phyloP scores from a whole-genome alignment of 2,113 vertebrate species.

The Nibea albiflora region DNA sequence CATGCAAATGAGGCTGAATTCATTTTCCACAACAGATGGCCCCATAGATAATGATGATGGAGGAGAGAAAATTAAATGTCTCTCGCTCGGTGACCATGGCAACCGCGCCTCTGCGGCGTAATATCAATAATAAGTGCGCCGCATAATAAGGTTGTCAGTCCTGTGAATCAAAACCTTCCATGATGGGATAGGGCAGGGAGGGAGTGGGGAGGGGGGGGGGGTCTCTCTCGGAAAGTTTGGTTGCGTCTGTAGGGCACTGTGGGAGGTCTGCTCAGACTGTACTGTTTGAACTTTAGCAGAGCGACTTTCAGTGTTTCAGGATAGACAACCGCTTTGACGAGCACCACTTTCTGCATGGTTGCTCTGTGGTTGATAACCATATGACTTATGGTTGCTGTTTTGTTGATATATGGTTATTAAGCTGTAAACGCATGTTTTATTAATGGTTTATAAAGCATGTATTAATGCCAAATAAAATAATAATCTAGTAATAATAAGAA shows the following conservation, averaged over 20 bases:
- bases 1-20: slow-evolving; percentile 99
- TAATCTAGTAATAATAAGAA: neutral
- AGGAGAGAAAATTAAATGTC: slow-evolving; percentile 99
- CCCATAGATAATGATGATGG: slow-evolving; percentile 99
- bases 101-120: slow-evolving; percentile 95
- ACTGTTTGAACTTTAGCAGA: neutral
- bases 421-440: neutral
- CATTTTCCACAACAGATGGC: slow-evolving; percentile 99
- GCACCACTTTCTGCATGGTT: neutral
- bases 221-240: slow-evolving; percentile 66
- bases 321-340: neutral
- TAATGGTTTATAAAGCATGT: neutral
- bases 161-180: slow-evolving; percentile 93
- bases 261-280: slow-evolving; percentile 24
- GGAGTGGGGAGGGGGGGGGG: neutral
- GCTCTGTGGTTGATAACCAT: neutral
- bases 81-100: slow-evolving; percentile 99
- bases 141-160: slow-evolving; percentile 99
- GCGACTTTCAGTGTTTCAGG: neutral
- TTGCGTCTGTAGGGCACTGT: slow-evolving; percentile 34
- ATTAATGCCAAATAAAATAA: neutral
- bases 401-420: neutral
- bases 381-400: no score
- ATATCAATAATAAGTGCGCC: slow-evolving; percentile 99
- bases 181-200: slow-evolving; percentile 62